phyloP scores from a whole-genome alignment of 2,888 invertebrate species.

The Rhodophaea formosa region DNA sequence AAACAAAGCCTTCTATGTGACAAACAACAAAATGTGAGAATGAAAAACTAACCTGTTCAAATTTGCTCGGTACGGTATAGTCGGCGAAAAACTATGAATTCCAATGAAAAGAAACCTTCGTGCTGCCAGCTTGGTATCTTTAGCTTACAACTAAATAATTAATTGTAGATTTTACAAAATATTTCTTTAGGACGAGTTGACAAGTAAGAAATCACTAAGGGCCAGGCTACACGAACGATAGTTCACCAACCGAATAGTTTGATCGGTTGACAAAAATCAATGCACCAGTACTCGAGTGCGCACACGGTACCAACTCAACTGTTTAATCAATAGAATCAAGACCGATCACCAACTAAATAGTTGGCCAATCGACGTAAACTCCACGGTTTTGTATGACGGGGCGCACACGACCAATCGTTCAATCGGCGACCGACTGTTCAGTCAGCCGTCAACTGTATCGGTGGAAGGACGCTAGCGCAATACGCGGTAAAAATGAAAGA shows the following conservation, averaged over 20 bases:
- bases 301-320: no score
- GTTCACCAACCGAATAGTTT: background rate
- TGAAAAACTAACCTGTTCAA: conserved; percentile 61
- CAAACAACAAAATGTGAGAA: conserved; percentile 22
- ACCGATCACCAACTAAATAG: no score
- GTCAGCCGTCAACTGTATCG: background rate
- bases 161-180: conserved; percentile 4
- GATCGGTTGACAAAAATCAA: no score
- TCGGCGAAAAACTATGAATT: conserved; percentile 59
- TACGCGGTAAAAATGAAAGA: no score
- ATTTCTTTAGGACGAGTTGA: background rate
- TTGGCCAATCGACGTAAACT: no score
- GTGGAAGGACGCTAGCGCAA: no score
- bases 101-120: conserved; percentile 61
- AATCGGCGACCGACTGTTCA: no score
- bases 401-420: no score
- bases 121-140: conserved; percentile 69
- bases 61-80: conserved; percentile 44
- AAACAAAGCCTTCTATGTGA: background rate
- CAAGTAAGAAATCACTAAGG: background rate
- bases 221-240: background rate
- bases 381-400: no score
- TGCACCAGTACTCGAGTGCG: no score
- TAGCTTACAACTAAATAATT: conserved; percentile 16
- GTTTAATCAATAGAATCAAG: no score